Conservation (phyloP, 2,113 vertebrate genomes). For the Upupa epops region DNA sequence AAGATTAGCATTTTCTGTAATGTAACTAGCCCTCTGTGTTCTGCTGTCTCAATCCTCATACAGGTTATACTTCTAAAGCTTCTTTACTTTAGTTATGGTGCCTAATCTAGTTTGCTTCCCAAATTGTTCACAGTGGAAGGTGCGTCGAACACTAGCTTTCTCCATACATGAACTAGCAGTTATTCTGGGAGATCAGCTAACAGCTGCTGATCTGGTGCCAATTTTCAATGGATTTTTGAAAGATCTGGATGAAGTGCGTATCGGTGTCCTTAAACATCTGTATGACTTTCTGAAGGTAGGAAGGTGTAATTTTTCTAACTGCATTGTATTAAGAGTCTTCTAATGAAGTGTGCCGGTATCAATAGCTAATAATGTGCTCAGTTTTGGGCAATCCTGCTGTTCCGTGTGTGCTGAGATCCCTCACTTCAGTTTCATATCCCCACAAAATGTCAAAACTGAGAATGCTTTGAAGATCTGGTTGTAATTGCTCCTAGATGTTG, state of each 20-base stretch:
- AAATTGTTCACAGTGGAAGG: slow-evolving; percentile 74
- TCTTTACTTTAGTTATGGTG: not conserved
- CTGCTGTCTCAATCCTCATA: not conserved
- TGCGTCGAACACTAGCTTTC: slow-evolving; percentile 71
- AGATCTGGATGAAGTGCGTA: slow-evolving; percentile 79
- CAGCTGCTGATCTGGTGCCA: slow-evolving; percentile 77
- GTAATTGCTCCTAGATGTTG: not conserved
- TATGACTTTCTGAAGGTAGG: slow-evolving; percentile 82
- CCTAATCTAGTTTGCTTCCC: not conserved
- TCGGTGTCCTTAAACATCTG: slow-evolving; percentile 79
- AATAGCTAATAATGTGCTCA: not conserved
- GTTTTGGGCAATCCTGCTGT: not conserved
- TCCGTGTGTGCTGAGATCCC: not conserved
- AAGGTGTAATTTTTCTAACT: not conserved
- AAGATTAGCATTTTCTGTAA: not conserved
- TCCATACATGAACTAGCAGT: slow-evolving; percentile 78
- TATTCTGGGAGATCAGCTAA: slow-evolving; percentile 77
- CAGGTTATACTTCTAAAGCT: not conserved
- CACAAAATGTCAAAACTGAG: not conserved
- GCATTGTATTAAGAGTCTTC: not conserved
- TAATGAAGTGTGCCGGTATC: not conserved
- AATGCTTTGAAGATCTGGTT: not conserved
- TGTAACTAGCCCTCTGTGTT: not conserved
- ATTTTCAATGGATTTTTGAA: slow-evolving; percentile 81
- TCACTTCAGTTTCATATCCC: not conserved